These are phyloP conservation scores for Drosophila ambigua DNA, from an alignment of 1,140 invertebrate genomes.

Conservation along the genomic window DNA sequence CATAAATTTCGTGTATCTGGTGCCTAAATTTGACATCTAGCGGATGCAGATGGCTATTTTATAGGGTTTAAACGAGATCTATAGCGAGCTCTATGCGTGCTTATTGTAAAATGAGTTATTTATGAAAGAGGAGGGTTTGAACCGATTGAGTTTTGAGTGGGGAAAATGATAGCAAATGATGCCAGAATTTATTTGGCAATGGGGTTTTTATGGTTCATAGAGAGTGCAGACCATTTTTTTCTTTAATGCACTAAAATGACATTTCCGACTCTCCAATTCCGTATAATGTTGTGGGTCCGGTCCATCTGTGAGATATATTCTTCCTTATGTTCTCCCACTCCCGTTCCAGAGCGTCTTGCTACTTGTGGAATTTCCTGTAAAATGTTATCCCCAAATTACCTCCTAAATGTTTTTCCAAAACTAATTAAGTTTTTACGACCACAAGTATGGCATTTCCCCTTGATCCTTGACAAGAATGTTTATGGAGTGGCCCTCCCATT, in stretches of 20 bases:
- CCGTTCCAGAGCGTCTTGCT: not conserved
- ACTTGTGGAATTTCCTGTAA: constrained; percentile 16
- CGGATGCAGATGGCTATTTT: constrained; percentile 62
- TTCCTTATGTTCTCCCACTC: not conserved
- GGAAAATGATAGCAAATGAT: constrained; percentile 44
- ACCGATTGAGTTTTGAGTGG: constrained; percentile 44
- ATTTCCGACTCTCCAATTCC: not conserved
- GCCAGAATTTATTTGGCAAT: constrained; percentile 36
- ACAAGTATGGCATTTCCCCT: constrained; percentile 28
- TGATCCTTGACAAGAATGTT: constrained; percentile 38
- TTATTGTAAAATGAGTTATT: constrained; percentile 51
- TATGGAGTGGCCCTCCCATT: constrained; percentile 35
- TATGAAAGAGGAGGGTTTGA: constrained; percentile 25
- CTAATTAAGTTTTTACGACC: constrained; percentile 65
- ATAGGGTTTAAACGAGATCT: constrained; percentile 32
- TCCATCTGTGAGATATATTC: too few relatives aligned
- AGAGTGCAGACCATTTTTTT: not conserved
- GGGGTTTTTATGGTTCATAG: not conserved
- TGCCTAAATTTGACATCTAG: constrained; percentile 63
- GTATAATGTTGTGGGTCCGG: too few relatives aligned
- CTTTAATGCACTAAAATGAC: not conserved
- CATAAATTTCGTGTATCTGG: constrained; percentile 56
- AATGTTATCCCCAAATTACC: constrained; percentile 2
- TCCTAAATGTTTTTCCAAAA: constrained; percentile 42
- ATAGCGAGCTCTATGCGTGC: not conserved